Conservation (phyloP, 2,113 vertebrate species). For the Nanorana parkeri region DNA sequence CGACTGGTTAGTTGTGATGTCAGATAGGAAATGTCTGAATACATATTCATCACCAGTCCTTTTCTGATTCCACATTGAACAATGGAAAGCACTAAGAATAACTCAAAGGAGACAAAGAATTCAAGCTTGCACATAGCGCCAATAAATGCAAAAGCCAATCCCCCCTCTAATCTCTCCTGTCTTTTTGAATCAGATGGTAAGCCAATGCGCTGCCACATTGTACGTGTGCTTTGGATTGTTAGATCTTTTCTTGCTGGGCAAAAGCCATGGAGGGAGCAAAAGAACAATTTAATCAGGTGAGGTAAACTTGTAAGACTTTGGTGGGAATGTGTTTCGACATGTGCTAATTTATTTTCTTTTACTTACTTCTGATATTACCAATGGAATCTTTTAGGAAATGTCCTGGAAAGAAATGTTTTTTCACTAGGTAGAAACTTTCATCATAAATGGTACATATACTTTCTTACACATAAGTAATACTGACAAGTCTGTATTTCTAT, state of each 20-base stretch:
- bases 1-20: conserved; percentile 59
- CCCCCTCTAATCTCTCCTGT: conserved; percentile 36
- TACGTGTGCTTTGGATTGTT: conserved; percentile 12
- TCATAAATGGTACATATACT: too few species aligned
- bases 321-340: not conserved
- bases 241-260: conserved; percentile 2
- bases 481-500: too few species aligned
- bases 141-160: conserved; percentile 42
- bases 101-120: conserved; percentile 37
- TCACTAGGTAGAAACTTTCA: too few species aligned
- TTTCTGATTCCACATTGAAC: conserved; percentile 52
- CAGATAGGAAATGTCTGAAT: conserved; percentile 50
- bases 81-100: conserved; percentile 55
- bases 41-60: conserved; percentile 58
- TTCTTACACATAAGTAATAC: too few species aligned
- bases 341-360: not conserved
- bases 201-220: conserved; percentile 38
- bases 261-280: not conserved
- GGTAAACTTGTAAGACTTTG: not conserved
- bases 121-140: conserved; percentile 15
- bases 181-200: conserved; percentile 36
- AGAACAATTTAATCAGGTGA: conserved; percentile 3
- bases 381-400: too few species aligned
- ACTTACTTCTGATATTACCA: not conserved
- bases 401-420: too few species aligned